A percentile compares a stretch with the other conserved stretches of the same genome.
These are phyloP conservation scores for Sarcophaga subvicina DNA, from an alignment of 2,888 invertebrate species.

Conservation along the genomic window DNA sequence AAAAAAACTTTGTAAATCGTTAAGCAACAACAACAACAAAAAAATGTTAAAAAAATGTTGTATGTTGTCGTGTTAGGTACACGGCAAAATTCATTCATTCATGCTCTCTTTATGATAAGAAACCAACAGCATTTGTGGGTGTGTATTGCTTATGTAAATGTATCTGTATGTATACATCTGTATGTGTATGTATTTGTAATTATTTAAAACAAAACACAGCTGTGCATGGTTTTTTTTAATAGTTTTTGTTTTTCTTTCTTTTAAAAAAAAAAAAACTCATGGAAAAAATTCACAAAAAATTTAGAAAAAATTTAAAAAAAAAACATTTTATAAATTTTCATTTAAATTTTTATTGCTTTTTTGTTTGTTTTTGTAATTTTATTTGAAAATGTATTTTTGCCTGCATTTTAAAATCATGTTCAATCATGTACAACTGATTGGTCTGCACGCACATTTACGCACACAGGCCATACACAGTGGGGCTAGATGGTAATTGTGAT, in stretches of 20 bases:
- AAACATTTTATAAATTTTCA: background rate
- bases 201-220: constrained; percentile 36
- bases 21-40: constrained; percentile 14
- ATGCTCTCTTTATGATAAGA: constrained; percentile 36
- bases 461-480: background rate
- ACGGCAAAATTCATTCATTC: constrained; percentile 55
- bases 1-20: background rate
- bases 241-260: background rate
- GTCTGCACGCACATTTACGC: background rate
- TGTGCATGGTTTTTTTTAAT: background rate
- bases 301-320: too few species aligned
- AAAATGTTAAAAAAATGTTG: constrained; percentile 17
- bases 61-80: background rate
- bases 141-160: background rate
- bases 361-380: background rate
- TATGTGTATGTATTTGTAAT: constrained; percentile 11
- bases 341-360: background rate
- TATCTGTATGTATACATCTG: background rate
- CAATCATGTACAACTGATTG: constrained; percentile 63
- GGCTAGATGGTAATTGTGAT: too few species aligned
- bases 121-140: constrained; percentile 13
- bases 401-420: constrained; percentile 61
- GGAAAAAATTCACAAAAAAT: background rate
- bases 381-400: background rate
- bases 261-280: background rate